These are phyloP conservation scores for Hylyphantes graminicola DNA, from an alignment of 1,140 invertebrate species.

Conservation along the genomic window DNA sequence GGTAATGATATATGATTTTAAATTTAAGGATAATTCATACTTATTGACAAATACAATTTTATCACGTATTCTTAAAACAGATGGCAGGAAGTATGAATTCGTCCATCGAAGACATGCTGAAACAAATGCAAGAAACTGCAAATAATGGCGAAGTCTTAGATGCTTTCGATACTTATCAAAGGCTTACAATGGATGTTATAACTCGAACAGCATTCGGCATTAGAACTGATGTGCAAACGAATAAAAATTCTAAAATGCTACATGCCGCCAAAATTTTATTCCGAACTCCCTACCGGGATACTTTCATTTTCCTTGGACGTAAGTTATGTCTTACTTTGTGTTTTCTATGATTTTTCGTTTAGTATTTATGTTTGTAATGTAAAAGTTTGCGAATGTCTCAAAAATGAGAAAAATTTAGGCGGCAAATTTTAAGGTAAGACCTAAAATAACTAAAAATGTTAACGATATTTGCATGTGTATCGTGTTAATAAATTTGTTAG, in stretches of 20 bases:
- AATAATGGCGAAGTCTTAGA: constrained; percentile 27
- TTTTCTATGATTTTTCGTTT: no score
- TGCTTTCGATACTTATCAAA: constrained; percentile 22
- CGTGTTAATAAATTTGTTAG: no score
- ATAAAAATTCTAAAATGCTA: constrained; percentile 6
- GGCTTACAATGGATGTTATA: constrained; percentile 62
- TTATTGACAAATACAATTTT: no score
- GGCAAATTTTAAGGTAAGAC: no score
- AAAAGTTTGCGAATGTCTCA: no score
- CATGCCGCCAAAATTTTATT: constrained; percentile 3
- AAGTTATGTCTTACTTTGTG: not conserved
- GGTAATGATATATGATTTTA: no score
- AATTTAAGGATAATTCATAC: no score
- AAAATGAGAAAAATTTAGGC: no score
- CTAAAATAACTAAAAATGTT: no score
- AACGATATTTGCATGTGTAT: no score
- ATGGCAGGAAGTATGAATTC: constrained; percentile 67
- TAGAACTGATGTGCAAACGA: constrained; percentile 63
- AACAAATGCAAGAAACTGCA: constrained; percentile 60
- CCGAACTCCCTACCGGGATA: not conserved
- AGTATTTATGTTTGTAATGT: no score
- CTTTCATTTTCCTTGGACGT: constrained; percentile 24
- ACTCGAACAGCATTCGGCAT: constrained; percentile 60
- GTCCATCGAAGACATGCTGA: constrained; percentile 64
- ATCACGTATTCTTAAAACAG: not conserved